Evolutionary conservation across 2,113 vertebrate genomes (phyloP).

Genomic region (Amblyornis subalaris): DNA sequence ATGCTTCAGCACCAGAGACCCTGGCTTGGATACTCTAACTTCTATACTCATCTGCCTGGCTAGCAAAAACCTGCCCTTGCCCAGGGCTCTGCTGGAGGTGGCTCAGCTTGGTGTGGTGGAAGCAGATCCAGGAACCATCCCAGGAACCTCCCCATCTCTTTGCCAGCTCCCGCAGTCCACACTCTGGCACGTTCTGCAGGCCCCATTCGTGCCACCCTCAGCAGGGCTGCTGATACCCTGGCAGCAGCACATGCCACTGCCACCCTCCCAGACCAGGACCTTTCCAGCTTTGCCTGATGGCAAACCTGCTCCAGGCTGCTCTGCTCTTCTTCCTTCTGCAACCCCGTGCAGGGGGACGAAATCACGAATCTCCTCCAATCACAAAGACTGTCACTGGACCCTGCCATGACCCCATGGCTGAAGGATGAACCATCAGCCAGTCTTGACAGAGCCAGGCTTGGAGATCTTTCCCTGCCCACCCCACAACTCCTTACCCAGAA

Average conservation of each 20-base stretch:
- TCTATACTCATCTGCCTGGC: background rate
- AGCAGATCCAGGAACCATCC: background rate
- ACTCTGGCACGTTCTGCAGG: background rate
- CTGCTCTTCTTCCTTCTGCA: background rate
- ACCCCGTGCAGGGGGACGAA: accelerated
- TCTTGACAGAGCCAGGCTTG: background rate
- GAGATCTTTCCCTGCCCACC: background rate
- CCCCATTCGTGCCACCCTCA: background rate
- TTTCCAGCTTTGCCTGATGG: background rate
- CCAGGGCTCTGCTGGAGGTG: background rate
- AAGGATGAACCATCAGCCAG: background rate
- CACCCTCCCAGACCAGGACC: background rate
- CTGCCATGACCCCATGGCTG: background rate
- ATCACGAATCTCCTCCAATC: background rate
- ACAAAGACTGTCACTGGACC: background rate
- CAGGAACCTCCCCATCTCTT: background rate
- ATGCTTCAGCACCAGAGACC: background rate
- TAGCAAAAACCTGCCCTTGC: background rate
- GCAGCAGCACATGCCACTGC: background rate
- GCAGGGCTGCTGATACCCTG: background rate
- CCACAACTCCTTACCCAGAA: constrained; percentile 64
- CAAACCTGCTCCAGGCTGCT: background rate
- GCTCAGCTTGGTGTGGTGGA: background rate
- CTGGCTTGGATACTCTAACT: background rate
- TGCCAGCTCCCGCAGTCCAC: background rate